Evolutionary conservation across 2,888 invertebrate genomes (phyloP).

Genomic region (Patella caerulea): DNA sequence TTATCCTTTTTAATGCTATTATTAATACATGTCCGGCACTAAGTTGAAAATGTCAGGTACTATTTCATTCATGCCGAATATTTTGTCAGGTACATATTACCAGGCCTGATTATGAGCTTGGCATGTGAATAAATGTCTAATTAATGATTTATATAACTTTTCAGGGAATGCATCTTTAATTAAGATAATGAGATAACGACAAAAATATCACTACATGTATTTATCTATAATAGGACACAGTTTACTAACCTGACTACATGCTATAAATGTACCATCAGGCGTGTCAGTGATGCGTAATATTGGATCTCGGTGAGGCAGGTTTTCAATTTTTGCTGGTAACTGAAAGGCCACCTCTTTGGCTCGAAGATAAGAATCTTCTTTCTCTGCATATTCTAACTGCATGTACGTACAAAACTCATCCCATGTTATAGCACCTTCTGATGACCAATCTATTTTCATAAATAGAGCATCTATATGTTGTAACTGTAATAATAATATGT

Average conservation of each 20-base stretch:
- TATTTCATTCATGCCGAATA: too few species aligned
- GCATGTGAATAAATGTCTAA: too few species aligned
- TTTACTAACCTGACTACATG: slow-evolving; percentile 63
- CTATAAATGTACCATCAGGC: slow-evolving; percentile 68
- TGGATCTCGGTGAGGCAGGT: slow-evolving; percentile 68
- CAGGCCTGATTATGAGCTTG: not conserved
- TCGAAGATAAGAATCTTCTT: slow-evolving; percentile 69
- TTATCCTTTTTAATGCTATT: too few species aligned
- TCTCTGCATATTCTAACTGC: slow-evolving; percentile 72
- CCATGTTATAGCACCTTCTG: slow-evolving; percentile 70
- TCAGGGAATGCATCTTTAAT: too few species aligned
- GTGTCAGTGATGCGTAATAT: slow-evolving; percentile 67
- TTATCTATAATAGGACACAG: not conserved
- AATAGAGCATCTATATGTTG: slow-evolving; percentile 69
- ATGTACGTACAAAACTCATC: slow-evolving; percentile 73
- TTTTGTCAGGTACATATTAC: too few species aligned
- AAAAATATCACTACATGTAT: not conserved
- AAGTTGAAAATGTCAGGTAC: too few species aligned
- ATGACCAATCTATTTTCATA: slow-evolving; percentile 72
- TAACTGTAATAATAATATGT: slow-evolving; percentile 49
- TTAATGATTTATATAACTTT: too few species aligned
- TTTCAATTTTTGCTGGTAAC: slow-evolving; percentile 68
- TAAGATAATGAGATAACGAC: not conserved
- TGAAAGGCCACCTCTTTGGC: slow-evolving; percentile 68
- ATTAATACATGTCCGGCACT: too few species aligned